Percentiles rank a stretch among this genome's conserved stretches.
Conservation (phyloP, 2,888 invertebrate species). For the Tetrapedia diversipes region DNA sequence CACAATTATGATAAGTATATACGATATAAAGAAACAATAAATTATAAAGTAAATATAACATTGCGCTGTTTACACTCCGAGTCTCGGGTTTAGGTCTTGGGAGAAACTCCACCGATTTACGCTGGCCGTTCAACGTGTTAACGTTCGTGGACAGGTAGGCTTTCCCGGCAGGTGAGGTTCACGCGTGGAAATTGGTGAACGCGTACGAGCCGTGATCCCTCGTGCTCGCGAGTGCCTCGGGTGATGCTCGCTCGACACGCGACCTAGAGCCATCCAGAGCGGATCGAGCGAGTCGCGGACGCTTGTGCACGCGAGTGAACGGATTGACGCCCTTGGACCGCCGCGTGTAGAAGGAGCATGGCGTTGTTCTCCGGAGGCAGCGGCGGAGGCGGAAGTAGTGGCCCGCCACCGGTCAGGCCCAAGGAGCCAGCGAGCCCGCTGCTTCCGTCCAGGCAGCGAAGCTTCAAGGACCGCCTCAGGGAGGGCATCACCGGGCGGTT, state of each 20-base stretch:
- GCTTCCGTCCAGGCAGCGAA: slow-evolving; percentile 88
- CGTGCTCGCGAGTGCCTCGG: slow-evolving; percentile 33
- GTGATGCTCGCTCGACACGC: slow-evolving; percentile 40
- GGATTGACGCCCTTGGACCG: slow-evolving; percentile 9
- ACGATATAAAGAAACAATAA: too few species aligned
- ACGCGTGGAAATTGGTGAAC: background rate
- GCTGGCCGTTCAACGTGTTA: too few species aligned
- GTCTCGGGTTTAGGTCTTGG: too few species aligned
- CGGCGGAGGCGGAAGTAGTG: slow-evolving; percentile 49
- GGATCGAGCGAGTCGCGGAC: slow-evolving; percentile 15
- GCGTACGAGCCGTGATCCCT: background rate
- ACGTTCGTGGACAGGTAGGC: too few species aligned
- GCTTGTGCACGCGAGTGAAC: background rate
- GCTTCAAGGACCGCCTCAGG: slow-evolving; percentile 90
- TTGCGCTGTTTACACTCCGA: too few species aligned
- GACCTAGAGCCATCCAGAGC: slow-evolving; percentile 20
- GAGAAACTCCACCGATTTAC: too few species aligned
- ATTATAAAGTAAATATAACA: too few species aligned
- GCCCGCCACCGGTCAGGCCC: slow-evolving; percentile 51
- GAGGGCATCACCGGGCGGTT: slow-evolving; percentile 92
- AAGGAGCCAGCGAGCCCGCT: slow-evolving; percentile 56
- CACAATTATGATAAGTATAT: too few species aligned
- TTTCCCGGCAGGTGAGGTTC: too few species aligned
- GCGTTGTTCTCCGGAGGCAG: slow-evolving; percentile 76
- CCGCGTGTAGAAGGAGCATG: slow-evolving; percentile 65